These are phyloP conservation scores for Protonemura montana DNA, from an alignment of 2,888 invertebrate species.

Conservation along the genomic window DNA sequence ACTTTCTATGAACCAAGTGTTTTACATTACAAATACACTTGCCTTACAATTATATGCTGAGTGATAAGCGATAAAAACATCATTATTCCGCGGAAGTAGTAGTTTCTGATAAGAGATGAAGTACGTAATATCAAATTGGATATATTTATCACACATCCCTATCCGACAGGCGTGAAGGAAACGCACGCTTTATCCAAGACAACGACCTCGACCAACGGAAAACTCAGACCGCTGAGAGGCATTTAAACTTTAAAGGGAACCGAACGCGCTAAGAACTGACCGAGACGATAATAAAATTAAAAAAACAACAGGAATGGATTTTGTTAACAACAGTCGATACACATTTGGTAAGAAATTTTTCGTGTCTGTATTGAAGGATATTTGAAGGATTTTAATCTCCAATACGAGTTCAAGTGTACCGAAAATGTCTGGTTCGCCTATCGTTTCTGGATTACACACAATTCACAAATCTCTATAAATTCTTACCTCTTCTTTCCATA, in stretches of 20 bases:
- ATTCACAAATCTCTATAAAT: conserved; percentile 20
- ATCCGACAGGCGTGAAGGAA: neutral
- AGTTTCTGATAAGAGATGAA: neutral
- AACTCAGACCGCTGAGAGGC: neutral
- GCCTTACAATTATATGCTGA: neutral
- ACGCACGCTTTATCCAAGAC: neutral
- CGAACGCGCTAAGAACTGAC: neutral
- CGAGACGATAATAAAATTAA: neutral
- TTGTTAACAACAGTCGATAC: no score
- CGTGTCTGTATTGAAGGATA: no score
- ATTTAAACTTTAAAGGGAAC: conserved; percentile 14
- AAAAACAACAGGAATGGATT: neutral
- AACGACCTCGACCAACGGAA: neutral
- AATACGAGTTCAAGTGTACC: no score
- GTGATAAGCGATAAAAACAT: neutral
- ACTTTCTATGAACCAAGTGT: neutral
- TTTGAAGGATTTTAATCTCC: no score
- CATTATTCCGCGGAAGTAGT: neutral
- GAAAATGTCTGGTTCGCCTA: no score
- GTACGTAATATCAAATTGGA: neutral
- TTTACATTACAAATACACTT: neutral
- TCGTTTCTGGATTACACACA: no score
- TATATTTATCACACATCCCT: neutral
- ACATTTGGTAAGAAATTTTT: no score
- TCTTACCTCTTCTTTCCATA: conserved; percentile 90